Evolutionary conservation across 2,113 vertebrate genomes (phyloP).

Genomic region (Oncorhynchus mykiss): DNA sequence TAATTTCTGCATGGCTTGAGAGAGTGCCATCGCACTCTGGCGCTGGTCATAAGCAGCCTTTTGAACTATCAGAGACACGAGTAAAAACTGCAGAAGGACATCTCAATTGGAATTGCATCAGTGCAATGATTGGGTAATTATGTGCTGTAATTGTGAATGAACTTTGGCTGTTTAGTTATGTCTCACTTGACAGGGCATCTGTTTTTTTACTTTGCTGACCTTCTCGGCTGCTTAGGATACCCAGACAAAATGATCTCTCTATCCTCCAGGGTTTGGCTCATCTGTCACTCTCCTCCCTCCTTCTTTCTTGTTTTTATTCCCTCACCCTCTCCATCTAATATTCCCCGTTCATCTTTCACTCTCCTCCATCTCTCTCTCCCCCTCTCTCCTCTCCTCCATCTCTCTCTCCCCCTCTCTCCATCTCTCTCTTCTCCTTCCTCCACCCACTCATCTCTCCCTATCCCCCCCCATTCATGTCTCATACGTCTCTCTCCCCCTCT

Average conservation of each 20-base stretch:
- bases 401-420: too few species aligned
- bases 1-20: slow-evolving; percentile 38
- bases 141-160: not conserved
- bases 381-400: too few species aligned
- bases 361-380: too few species aligned
- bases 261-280: not conserved
- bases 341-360: not conserved
- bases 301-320: not conserved
- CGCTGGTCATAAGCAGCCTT: slow-evolving; percentile 19
- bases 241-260: not conserved
- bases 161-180: not conserved
- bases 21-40: slow-evolving; percentile 20
- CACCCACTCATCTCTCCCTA: too few species aligned
- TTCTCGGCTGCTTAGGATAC: not conserved
- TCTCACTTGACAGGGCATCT: not conserved
- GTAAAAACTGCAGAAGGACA: not conserved
- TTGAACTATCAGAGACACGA: slow-evolving; percentile 3
- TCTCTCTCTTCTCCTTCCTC: too few species aligned
- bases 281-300: not conserved
- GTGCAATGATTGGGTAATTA: not conserved
- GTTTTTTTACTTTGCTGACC: not conserved
- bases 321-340: not conserved
- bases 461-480: too few species aligned
- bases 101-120: not conserved
- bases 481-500: not conserved